Evolutionary conservation across 1,140 invertebrate genomes (phyloP), one percentile per base, ranked within the genome.

Genomic region (Magallana angulata): DNA sequence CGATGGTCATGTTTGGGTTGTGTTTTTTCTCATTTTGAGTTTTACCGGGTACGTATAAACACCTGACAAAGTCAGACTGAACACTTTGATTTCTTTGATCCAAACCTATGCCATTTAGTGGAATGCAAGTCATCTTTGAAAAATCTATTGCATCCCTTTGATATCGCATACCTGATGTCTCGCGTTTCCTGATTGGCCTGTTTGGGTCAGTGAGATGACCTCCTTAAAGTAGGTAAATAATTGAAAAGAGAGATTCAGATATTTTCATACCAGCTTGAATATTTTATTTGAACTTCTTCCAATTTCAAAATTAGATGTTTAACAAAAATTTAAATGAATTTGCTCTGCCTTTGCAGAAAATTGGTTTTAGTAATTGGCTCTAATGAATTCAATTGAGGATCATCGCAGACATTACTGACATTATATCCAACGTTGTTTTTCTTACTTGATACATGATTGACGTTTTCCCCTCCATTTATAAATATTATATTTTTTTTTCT

Each of bases 241-340:
- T 64, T 76, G 68, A 24, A 76, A 76, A 76, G 68, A 76, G 68
- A 30, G 68, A 76, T 76, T 76, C 68, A 76, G 68, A 76, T 76
- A 76, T 76, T 76, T 76, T 76, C 68, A 76, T 36, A 76, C 18
- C 68, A 76, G 68, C 68, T 76, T 76, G 68, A 76, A 76, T 68
- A 68, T 68, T 68, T 68, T 30, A 76, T 76, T 76, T 76, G 68
- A 76, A 76, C 68, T 76, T 36, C 24, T 30, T 76, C 68, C 68
- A 76, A 76, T 76, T 76, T 76, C 8, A 2, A 30, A 76, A 36
- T 36, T 76, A 36, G 24, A 36, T 30, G 12, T 76, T 30, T 76
- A 30, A 64, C 60, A 64, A 64, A n/a, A 64, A 64, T 64, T 76
- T 30, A 76, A 76, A 30, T 12, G 30, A 9, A 76, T 30, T 76